Evolutionary conservation across 2,888 invertebrate species (phyloP).

Genomic region (Hydraecia micacea): DNA sequence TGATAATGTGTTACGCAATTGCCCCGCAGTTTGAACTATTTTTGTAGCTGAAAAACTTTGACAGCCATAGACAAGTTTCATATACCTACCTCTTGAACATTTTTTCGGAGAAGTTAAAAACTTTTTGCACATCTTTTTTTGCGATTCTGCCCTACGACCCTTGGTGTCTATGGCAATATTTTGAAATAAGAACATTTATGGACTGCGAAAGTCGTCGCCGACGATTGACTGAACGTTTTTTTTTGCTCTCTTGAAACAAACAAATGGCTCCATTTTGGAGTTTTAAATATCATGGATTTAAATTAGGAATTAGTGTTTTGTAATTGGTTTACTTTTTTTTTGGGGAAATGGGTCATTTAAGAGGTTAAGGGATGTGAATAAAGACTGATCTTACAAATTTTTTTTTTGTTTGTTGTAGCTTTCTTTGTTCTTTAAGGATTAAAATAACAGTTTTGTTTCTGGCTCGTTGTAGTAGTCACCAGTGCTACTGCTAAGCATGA

Average conservation of each 20-base stretch:
- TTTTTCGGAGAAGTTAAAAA: conserved; percentile 26
- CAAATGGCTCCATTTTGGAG: conserved; percentile 50
- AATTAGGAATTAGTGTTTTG: conserved; percentile 53
- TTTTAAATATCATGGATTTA: conserved; percentile 58
- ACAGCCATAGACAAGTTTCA: conserved; percentile 12
- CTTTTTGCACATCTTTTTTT: conserved; percentile 53
- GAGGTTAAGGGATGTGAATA: background rate
- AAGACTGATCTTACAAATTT: conserved; percentile 3
- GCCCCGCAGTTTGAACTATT: too few relatives aligned
- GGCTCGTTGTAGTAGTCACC: background rate
- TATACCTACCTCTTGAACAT: conserved; percentile 28
- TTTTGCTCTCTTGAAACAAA: conserved; percentile 62
- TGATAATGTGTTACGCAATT: too few relatives aligned
- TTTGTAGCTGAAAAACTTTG: conserved; percentile 33
- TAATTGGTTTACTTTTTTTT: conserved; percentile 47
- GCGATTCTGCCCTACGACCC: conserved; percentile 38
- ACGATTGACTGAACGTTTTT: conserved; percentile 71
- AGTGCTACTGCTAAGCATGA: background rate
- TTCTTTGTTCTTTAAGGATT: background rate
- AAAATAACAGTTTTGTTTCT: background rate
- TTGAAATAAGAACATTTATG: conserved; percentile 85
- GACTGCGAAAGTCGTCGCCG: conserved; percentile 77
- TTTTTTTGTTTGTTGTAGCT: background rate
- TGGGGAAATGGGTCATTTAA: background rate
- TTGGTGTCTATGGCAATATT: conserved; percentile 75